phyloP scores from a whole-genome alignment of 1,140 invertebrate genomes.

The Lutraria rhynchaena region DNA sequence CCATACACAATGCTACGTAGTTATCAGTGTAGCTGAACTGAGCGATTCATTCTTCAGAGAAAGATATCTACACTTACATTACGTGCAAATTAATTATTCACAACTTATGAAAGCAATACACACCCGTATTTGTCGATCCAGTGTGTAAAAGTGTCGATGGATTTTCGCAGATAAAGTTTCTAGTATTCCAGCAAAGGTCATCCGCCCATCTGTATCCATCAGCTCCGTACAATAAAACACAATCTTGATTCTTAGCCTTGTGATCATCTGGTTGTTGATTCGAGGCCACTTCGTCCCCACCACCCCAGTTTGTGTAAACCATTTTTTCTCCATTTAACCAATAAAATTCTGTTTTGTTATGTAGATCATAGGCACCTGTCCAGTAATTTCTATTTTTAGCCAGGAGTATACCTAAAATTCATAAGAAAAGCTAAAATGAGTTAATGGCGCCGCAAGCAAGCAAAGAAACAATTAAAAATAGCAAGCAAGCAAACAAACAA shows the following conservation, averaged over 20 bases:
- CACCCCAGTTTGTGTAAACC: constrained; percentile 21
- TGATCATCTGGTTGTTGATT: constrained; percentile 17
- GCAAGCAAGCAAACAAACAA: too few relatives aligned
- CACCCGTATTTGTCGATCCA: too few relatives aligned
- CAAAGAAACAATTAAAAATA: too few relatives aligned
- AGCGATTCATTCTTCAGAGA: too few relatives aligned
- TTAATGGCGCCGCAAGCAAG: too few relatives aligned
- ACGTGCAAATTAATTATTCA: too few relatives aligned
- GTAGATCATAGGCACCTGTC: neutral
- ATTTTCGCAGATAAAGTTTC: constrained; percentile 21
- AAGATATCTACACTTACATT: too few relatives aligned
- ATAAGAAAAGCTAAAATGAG: too few relatives aligned
- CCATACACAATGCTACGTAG: too few relatives aligned
- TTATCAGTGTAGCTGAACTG: too few relatives aligned
- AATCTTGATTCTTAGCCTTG: neutral
- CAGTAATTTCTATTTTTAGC: neutral
- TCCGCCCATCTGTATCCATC: constrained; percentile 24
- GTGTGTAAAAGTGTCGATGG: neutral
- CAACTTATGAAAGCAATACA: too few relatives aligned
- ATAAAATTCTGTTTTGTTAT: constrained; percentile 3
- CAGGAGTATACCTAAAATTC: too few relatives aligned
- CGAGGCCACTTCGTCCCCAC: constrained; percentile 6
- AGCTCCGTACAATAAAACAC: constrained; percentile 6
- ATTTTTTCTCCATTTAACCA: constrained; percentile 8
- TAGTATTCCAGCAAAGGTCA: neutral